Conservation (phyloP, 1,140 invertebrate species). For the Bombus pyrosoma region DNA sequence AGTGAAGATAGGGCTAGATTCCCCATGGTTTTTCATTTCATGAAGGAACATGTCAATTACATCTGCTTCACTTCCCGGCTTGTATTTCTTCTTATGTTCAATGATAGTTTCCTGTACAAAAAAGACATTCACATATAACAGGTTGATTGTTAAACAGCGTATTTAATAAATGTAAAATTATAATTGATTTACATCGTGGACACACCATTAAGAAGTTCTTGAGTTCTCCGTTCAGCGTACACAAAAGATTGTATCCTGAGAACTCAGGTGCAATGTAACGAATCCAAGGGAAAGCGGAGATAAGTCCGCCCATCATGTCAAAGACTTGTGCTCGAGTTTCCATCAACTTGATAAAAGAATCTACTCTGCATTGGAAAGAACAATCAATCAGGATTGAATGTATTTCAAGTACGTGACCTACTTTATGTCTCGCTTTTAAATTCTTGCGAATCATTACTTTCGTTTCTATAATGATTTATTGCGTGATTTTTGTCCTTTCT, state of each 20-base stretch:
- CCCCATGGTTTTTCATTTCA: slow-evolving; percentile 84
- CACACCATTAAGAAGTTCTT: slow-evolving; percentile 83
- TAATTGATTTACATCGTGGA: slow-evolving; percentile 1
- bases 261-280: slow-evolving; percentile 86
- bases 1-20: slow-evolving; percentile 82
- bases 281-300: slow-evolving; percentile 88
- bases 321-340: slow-evolving; percentile 85
- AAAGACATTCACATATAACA: not conserved
- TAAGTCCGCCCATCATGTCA: slow-evolving; percentile 87
- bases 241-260: slow-evolving; percentile 87
- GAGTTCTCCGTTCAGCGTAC: slow-evolving; percentile 85
- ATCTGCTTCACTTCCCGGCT: slow-evolving; percentile 83
- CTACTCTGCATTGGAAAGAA: slow-evolving; percentile 26
- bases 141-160: not conserved
- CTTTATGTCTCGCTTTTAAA: not conserved
- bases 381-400: not conserved
- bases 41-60: slow-evolving; percentile 90
- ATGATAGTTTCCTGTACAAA: slow-evolving; percentile 83
- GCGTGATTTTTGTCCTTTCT: too few relatives aligned
- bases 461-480: not conserved
- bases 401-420: not conserved
- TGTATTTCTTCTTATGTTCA: slow-evolving; percentile 84
- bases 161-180: not conserved
- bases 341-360: slow-evolving; percentile 74
- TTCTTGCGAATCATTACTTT: slow-evolving; percentile 1